Base-by-base conservation (phyloP, 2,797 vertebrate genomes). In the Cuculus canorus region DNA sequence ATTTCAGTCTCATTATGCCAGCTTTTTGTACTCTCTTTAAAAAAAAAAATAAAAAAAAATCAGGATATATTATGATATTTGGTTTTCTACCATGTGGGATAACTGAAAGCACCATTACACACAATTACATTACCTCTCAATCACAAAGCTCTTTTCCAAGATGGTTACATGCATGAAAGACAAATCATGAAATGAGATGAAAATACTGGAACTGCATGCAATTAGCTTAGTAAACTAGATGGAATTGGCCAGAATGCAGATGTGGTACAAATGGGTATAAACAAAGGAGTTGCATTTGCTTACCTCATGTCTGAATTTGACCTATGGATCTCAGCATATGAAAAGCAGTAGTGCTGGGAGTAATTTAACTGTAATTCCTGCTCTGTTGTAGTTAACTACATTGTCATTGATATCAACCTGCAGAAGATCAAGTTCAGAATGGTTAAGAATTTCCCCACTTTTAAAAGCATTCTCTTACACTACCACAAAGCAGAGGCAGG, bases 71-170 rank as follows among this genome's bases (percentile, higher is more conserved):
- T 17, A 81, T 57, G 89, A 76, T 81, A 76, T 47, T 93, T 93
- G 63, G 79, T 85, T 94, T 90, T 70, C 50, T 71, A 78, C 41
- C 72, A 73, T 54, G 27, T 41, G 63, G 52, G 53, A 48, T 95
- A 94, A 95, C 17, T 87, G 63, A 92, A 96, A 96, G 73, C 85
- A 93, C 71, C 82, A 45, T 86, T 88, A 72, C 53, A 48, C 85
- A 93, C 71, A 82, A 45, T 88, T 88, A 72, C 53, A 48, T 57
- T 88, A 72, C 56, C 65, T 92, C 66, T 82, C 61, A 76, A 39
- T 50, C 71, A 53, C 7, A 21, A 82, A 76, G 50, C 43, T 87
- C 83, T 68, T 95, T 95, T 83, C 75, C 77, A 94, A 76, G 17
- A 32, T 15, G n/a, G 91, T 61, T 93, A 88, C 68, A 72, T 10